These are phyloP conservation scores for Pelobates fuscus DNA, from an alignment of 2,113 vertebrate species.

Conservation along the genomic window DNA sequence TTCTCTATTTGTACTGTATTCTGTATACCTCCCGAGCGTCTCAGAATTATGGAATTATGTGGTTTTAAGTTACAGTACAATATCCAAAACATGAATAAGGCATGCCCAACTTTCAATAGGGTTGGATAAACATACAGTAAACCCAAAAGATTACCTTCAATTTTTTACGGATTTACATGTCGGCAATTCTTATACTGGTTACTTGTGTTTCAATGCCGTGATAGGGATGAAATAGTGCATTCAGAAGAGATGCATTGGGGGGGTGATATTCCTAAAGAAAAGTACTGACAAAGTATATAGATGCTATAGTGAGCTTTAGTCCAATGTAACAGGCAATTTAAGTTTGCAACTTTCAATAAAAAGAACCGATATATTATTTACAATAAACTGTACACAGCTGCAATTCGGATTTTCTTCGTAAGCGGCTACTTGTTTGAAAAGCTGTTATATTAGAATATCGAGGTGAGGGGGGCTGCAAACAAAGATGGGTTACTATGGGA, in stretches of 20 bases:
- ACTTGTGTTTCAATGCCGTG: not conserved
- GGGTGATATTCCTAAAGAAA: conserved; percentile 9
- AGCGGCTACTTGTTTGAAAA: conserved; percentile 34
- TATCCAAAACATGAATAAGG: not conserved
- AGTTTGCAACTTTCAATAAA: conserved; percentile 83
- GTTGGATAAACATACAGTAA: not conserved
- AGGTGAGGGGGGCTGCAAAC: conserved; percentile 8
- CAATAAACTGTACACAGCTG: conserved; percentile 86
- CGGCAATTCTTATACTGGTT: not conserved
- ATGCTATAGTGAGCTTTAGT: conserved; percentile 44
- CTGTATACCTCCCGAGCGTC: too few relatives aligned
- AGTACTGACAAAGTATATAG: conserved; percentile 22
- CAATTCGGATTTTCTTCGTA: conserved; percentile 51
- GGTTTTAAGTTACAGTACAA: too few relatives aligned
- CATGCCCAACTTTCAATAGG: not conserved
- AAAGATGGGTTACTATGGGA: conserved; percentile 14
- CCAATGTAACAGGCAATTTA: conserved; percentile 82
- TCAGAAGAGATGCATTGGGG: conserved; percentile 2
- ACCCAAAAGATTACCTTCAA: not conserved
- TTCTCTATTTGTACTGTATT: too few relatives aligned
- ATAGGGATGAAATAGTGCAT: not conserved
- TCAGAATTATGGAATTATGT: too few relatives aligned
- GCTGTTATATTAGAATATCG: conserved; percentile 29
- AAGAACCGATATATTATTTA: conserved; percentile 92
- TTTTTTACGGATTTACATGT: not conserved